phyloP scores from a whole-genome alignment of 2,113 vertebrate species.

The Agapornis roseicollis region DNA sequence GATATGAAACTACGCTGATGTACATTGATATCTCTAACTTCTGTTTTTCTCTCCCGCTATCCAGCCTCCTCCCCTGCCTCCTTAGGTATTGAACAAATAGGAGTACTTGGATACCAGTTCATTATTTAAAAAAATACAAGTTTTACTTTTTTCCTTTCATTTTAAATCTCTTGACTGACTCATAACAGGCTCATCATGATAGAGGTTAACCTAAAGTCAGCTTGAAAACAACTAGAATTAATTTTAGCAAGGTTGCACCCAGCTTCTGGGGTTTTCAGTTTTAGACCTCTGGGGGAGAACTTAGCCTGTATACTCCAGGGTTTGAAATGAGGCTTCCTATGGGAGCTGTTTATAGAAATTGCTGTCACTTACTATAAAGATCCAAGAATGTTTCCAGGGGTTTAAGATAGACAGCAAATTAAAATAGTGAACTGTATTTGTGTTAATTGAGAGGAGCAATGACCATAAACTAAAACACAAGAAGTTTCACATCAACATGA shows the following conservation, averaged over 20 bases:
- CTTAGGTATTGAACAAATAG: background rate
- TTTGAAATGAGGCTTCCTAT: background rate
- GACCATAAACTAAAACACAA: background rate
- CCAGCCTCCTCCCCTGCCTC: background rate
- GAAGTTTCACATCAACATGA: background rate
- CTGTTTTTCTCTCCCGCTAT: background rate
- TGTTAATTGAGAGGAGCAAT: background rate
- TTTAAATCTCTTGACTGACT: background rate
- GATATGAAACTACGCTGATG: background rate
- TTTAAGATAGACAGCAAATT: background rate
- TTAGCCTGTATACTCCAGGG: background rate
- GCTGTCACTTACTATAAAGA: background rate
- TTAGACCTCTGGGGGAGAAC: background rate
- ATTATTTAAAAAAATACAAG: background rate
- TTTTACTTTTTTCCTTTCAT: background rate
- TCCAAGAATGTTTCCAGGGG: background rate
- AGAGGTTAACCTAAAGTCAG: background rate
- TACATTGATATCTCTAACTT: accelerated
- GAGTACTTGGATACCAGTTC: background rate
- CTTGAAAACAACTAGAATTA: background rate
- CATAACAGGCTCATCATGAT: background rate
- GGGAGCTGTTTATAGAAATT: background rate
- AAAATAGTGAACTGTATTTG: background rate
- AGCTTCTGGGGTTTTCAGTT: background rate
- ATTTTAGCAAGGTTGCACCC: background rate